Base-by-base conservation (phyloP, 2,797 vertebrate species). In the Mormyrus hasselquistii region DNA sequence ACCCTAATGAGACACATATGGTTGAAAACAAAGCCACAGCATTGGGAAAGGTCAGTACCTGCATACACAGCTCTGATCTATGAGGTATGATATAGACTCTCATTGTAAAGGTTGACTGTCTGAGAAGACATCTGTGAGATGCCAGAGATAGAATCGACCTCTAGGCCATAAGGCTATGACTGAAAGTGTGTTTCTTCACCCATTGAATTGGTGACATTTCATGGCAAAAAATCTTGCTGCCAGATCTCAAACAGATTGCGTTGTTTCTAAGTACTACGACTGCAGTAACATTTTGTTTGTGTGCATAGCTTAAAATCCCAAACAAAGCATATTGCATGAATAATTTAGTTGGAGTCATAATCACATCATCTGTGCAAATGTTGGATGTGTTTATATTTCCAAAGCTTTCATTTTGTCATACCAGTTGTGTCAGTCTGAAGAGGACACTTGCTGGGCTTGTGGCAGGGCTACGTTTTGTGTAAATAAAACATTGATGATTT, bases 1-100 rank as follows among this genome's bases (percentile, higher is more conserved):
- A 90, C 91, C 73, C 92, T 88, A 92, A 93, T 91, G 93, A 90
- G 90, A 91, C 90, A 90, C 91, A 91, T 93, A 92, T 92, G 91
- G 92, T 92, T 91, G 90, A 44, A 92, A 90, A 93, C 88, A 90
- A 90, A 91, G 53, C 57, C 44, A 14, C 82, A 92, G 92, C 91
- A 91, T 38, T 62, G 91, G 89, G 91, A 91, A 89, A 94, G 91
- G 92, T 92, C 91, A 94, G 91, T 57, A 53, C 34, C 73, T 79
- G 90, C 91, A 91, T 90, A 14, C 22, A 53, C n/a, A 85, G 53
- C 49, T 85, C 22, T 3, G 83, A 85, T 29, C 50, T 47, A 53
- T 16, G 44, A 85, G 47, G 22, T 14, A 12, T 29, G 83, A 50
- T 52, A 50, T 85, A 16, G 50, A 53, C 49, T 85, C 83, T 52